Base-by-base conservation (phyloP, 2,888 invertebrate species). In the Sympetrum striolatum region DNA sequence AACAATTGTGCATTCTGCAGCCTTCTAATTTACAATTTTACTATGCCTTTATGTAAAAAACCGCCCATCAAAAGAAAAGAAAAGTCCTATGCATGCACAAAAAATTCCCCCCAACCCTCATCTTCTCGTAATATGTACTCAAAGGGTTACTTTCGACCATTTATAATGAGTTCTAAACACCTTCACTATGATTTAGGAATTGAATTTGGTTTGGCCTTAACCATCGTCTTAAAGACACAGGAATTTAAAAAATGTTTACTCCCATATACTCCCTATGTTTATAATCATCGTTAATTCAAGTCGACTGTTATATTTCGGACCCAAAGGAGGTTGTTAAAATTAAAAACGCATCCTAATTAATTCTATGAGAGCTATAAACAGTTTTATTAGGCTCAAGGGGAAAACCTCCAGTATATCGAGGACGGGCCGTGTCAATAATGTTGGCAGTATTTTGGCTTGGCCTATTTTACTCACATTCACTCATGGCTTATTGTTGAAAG, bases 381-480 rank as follows among this genome's bases (percentile, higher is more conserved):
- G 86, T 86, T 86, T 82, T 39, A 60, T 60, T 64, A 60, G 58
- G 86, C 58, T 60, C 37, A 58, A 86, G 37, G 86, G 86, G 58
- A 86, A 60, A 60, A 86, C 86, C 86, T 86, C 86, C 86, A 86
- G 86, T 86, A 86, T 60, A 86, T 60, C 64, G 86, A 86, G 86
- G 86, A 86, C 86, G 86, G 86, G 86, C 86, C 86, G 53, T 86
- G 86, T 86, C 86, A 86, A n/a, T 64, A 37, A 37, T 86, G 86
- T 86, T 86, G 86, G 86, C 86, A 86, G 86, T 86, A 86, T 86
- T 86, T 86, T 60, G 86, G 86, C 86, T 86, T 86, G 86, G 86
- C 86, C 86, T 86, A 86, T 58, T 58, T 86, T 58, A 86, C 86
- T 37, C 35, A 86, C 86, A 86, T 60, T 86, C 86, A 86, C 31